A percentile compares a stretch with the other conserved stretches of the same genome.
phyloP scores from a whole-genome alignment of 1,140 invertebrate genomes.

The Brachionus koreanus region DNA sequence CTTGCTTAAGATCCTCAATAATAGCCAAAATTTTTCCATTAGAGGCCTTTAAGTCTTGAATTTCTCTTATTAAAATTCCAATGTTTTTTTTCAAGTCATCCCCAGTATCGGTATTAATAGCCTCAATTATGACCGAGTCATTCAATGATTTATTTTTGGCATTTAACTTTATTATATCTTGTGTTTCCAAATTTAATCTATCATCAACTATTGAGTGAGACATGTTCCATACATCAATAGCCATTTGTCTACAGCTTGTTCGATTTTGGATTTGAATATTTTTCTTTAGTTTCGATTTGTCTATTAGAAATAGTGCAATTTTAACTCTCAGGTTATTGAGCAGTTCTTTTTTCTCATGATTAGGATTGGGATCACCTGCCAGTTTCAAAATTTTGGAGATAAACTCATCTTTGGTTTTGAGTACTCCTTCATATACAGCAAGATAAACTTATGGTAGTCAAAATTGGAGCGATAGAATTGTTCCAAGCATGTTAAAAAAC shows the following conservation, averaged over 20 bases:
- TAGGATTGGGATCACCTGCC: not conserved
- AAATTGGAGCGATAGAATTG: not conserved
- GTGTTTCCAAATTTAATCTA: not conserved
- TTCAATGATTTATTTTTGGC: not conserved
- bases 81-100: not conserved
- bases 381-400: not conserved
- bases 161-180: not conserved
- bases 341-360: not conserved
- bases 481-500: not conserved
- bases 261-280: not conserved
- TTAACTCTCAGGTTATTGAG: not conserved
- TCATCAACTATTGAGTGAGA: not conserved
- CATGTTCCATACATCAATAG: not conserved
- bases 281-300: not conserved
- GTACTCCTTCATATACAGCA: not conserved
- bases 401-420: not conserved
- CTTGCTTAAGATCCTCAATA: not conserved
- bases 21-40: not conserved
- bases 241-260: not conserved
- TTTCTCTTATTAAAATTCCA: not conserved
- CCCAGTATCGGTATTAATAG: not conserved
- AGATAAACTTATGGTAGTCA: not conserved
- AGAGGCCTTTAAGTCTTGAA: not conserved
- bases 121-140: not conserved
- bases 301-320: not conserved